Conservation (phyloP, 2,113 vertebrate genomes). For the Oplegnathus fasciatus region DNA sequence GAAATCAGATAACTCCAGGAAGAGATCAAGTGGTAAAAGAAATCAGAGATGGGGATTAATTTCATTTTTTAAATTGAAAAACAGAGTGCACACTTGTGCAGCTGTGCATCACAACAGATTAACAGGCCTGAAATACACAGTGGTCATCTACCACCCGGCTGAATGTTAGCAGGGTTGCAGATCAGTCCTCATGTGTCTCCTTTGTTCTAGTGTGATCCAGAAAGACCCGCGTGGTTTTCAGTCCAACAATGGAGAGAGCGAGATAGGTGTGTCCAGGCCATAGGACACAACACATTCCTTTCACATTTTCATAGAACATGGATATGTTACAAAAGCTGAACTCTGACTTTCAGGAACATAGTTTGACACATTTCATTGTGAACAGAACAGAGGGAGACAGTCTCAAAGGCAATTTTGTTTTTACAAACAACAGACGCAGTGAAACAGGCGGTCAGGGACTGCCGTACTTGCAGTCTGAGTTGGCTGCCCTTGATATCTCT, state of each 20-base stretch:
- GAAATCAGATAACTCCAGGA: neutral
- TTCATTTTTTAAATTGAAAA: neutral
- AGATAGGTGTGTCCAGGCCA: neutral
- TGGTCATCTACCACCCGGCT: constrained; percentile 6
- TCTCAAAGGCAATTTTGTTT: neutral
- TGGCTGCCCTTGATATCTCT: constrained; percentile 44
- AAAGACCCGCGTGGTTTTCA: constrained; percentile 41
- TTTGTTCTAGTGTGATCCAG: constrained; percentile 55
- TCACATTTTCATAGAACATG: neutral
- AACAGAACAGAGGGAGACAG: neutral
- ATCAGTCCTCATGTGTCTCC: constrained; percentile 37
- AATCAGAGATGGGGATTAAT: neutral
- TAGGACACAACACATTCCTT: constrained; percentile 11
- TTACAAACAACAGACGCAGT: neutral
- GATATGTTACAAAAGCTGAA: neutral
- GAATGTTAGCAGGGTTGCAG: constrained; percentile 20
- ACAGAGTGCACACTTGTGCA: neutral
- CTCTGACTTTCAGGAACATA: constrained; percentile 1
- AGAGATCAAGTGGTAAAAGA: neutral
- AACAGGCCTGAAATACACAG: neutral
- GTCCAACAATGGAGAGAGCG: constrained; percentile 34
- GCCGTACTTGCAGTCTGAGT: constrained; percentile 7
- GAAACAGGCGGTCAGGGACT: constrained; percentile 17
- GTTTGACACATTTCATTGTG: neutral
- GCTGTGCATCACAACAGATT: neutral